Evolutionary conservation across 2,888 invertebrate genomes (phyloP).

Genomic region (Eupithecia subumbrata): DNA sequence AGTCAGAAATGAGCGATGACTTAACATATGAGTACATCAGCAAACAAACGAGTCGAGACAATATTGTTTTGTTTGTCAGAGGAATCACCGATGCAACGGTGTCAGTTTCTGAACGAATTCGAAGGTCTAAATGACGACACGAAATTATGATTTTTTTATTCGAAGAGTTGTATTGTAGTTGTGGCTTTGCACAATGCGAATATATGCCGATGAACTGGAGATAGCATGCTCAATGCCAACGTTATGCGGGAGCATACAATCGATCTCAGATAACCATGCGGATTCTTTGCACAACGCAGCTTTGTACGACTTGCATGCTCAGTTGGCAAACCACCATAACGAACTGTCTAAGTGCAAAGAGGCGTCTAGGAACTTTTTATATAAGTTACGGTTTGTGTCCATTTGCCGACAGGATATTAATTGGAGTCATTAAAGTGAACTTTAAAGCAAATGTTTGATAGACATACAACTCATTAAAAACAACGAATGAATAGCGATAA

Average conservation of each 20-base stretch:
- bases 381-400: background rate
- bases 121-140: slow-evolving; percentile 36
- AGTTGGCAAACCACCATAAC: slow-evolving; percentile 25
- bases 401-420: slow-evolving; percentile 19
- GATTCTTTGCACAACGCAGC: slow-evolving; percentile 46
- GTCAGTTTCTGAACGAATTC: slow-evolving; percentile 32
- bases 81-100: slow-evolving; percentile 34
- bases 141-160: slow-evolving; percentile 41
- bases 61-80: slow-evolving; percentile 23
- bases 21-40: slow-evolving; percentile 11
- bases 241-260: slow-evolving; percentile 50
- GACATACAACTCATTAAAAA: slow-evolving; percentile 7
- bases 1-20: slow-evolving; percentile 17
- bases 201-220: slow-evolving; percentile 54
- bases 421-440: slow-evolving; percentile 6
- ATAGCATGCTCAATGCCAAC: slow-evolving; percentile 51
- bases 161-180: slow-evolving; percentile 42
- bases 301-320: slow-evolving; percentile 36
- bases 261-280: slow-evolving; percentile 52
- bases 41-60: slow-evolving; percentile 13
- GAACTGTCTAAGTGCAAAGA: slow-evolving; percentile 36
- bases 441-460: slow-evolving; percentile 1
- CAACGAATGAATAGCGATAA: slow-evolving; percentile 6
- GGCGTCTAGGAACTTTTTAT: slow-evolving; percentile 27
- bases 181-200: slow-evolving; percentile 51